Conservation (phyloP, 30 jellyfish, hydroid and myxozoan genomes). For the Aurelia aurita complex sp. Pacific region DNA sequence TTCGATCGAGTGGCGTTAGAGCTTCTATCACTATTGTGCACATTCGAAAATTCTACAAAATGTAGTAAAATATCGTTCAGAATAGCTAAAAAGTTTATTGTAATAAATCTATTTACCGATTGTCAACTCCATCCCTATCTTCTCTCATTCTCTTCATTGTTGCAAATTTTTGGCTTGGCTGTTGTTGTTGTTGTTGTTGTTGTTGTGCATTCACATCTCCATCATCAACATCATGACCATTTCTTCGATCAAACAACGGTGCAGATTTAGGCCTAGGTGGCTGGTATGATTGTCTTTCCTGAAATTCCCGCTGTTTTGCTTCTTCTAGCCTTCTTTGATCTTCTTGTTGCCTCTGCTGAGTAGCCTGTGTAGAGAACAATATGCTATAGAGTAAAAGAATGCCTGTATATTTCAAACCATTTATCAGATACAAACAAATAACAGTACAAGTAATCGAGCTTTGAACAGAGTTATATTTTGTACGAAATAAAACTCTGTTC, state of each 20-base stretch:
- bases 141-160: slow-evolving; percentile 4
- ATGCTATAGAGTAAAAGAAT: too few relatives aligned
- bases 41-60: too few relatives aligned
- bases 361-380: not conserved
- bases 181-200: not conserved
- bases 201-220: not conserved
- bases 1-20: too few relatives aligned
- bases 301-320: slow-evolving; percentile 71
- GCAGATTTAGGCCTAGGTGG: slow-evolving; percentile 97
- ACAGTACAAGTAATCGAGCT: too few relatives aligned
- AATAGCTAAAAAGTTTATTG: too few relatives aligned
- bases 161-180: slow-evolving; percentile 26
- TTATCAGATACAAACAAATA: too few relatives aligned
- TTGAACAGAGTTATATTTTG: too few relatives aligned
- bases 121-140: slow-evolving; percentile 29
- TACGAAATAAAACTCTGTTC: too few relatives aligned
- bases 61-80: too few relatives aligned
- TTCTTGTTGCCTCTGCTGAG: slow-evolving; percentile 46
- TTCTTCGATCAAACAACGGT: slow-evolving; percentile 69
- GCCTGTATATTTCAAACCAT: too few relatives aligned
- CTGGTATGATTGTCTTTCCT: slow-evolving; percentile 73
- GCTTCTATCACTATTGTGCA: too few relatives aligned
- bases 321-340: slow-evolving; percentile 71
- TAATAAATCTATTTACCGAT: not conserved
- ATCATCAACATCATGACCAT: slow-evolving; percentile 7